Percentiles rank a stretch among this genome's conserved stretches.
phyloP scores from a whole-genome alignment of 2,113 vertebrate species.

The Speoplatyrhinus poulsoni region DNA sequence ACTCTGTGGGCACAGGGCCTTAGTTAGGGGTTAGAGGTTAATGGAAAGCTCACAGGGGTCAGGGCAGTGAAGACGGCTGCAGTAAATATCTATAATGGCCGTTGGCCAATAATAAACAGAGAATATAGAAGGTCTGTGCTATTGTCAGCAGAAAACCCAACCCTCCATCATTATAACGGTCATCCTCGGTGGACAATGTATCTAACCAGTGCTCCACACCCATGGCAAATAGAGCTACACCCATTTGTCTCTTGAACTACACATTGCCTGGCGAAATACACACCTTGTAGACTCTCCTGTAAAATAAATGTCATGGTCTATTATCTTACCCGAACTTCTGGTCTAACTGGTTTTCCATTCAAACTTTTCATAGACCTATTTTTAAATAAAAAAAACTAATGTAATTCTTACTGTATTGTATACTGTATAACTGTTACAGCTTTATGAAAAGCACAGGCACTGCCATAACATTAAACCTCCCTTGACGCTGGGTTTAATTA shows the following conservation, averaged over 20 bases:
- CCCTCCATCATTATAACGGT: slow-evolving; percentile 61
- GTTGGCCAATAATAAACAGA: slow-evolving; percentile 66
- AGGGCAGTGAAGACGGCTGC: slow-evolving; percentile 44
- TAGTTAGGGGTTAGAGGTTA: slow-evolving; percentile 44
- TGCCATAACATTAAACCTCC: too few relatives aligned
- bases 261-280: slow-evolving; percentile 39
- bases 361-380: too few relatives aligned
- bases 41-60: slow-evolving; percentile 53
- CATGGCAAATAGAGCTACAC: slow-evolving; percentile 32
- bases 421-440: too few relatives aligned
- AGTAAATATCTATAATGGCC: slow-evolving; percentile 70
- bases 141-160: slow-evolving; percentile 61
- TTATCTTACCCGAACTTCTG: slow-evolving; percentile 41
- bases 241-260: slow-evolving; percentile 57
- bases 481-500: too few relatives aligned
- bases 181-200: slow-evolving; percentile 60
- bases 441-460: too few relatives aligned
- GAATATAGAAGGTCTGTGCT: slow-evolving; percentile 55
- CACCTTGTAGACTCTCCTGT: slow-evolving; percentile 30
- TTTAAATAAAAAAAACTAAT: too few relatives aligned
- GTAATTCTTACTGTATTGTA: too few relatives aligned
- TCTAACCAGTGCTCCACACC: slow-evolving; percentile 47
- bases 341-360: slow-evolving; percentile 32
- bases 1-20: slow-evolving; percentile 7
- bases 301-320: slow-evolving; percentile 35